These are phyloP conservation scores for Ranitomeya imitator DNA, from an alignment of 2,113 vertebrate genomes.

Conservation along the genomic window DNA sequence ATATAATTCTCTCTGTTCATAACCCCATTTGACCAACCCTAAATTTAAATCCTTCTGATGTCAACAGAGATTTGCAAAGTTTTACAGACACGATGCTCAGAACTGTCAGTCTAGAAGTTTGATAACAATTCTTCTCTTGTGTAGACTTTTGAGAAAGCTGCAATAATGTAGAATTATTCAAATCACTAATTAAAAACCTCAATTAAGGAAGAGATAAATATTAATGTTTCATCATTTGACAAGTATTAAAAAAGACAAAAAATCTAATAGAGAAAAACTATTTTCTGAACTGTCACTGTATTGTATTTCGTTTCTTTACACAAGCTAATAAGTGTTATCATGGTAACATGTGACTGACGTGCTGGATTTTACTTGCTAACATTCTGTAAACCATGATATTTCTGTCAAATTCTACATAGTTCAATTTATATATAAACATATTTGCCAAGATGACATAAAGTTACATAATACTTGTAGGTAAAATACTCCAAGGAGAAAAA, in stretches of 20 bases:
- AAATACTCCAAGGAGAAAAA: not conserved
- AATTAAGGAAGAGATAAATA: constrained; percentile 7
- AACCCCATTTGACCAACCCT: constrained; percentile 38
- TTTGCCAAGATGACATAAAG: not conserved
- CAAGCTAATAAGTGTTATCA: not conserved
- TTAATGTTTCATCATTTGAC: constrained; percentile 2
- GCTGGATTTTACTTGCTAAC: not conserved
- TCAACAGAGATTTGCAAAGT: constrained; percentile 24
- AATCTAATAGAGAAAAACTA: not conserved
- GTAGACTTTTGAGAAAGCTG: constrained; percentile 8
- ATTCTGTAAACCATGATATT: not conserved
- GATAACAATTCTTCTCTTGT: constrained; percentile 24
- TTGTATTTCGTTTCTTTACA: not conserved
- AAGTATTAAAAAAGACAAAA: not conserved
- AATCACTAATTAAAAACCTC: constrained; percentile 22
- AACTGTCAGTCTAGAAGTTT: constrained; percentile 37
- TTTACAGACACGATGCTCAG: constrained; percentile 15
- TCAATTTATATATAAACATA: not conserved
- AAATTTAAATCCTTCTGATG: constrained; percentile 43
- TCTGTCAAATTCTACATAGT: not conserved
- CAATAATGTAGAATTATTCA: constrained; percentile 13
- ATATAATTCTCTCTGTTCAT: constrained; percentile 38
- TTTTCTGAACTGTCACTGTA: not conserved
- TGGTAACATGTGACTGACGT: not conserved
- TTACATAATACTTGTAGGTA: not conserved